A percentile compares a stretch with the other conserved stretches of the same genome.
phyloP scores from a whole-genome alignment of 1,140 invertebrate genomes.

The Sminthurinus signatus region DNA sequence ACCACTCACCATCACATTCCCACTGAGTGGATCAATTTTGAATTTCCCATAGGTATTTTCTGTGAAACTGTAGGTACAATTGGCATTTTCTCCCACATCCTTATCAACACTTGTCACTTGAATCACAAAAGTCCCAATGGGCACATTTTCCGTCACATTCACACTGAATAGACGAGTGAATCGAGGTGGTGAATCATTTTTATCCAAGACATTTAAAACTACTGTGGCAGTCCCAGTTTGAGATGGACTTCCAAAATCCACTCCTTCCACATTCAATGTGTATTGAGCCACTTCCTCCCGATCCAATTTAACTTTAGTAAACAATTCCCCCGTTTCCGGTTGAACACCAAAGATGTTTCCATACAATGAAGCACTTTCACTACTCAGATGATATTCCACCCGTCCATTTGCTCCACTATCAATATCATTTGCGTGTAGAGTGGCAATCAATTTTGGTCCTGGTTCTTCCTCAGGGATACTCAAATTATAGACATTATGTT shows the following conservation, averaged over 20 bases:
- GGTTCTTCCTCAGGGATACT: slow-evolving; percentile 77
- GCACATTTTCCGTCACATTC: slow-evolving; percentile 91
- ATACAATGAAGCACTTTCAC: slow-evolving; percentile 51
- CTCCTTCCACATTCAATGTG: slow-evolving; percentile 73
- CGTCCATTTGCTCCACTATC: slow-evolving; percentile 82
- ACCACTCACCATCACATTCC: slow-evolving; percentile 84
- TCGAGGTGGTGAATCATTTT: slow-evolving; percentile 90
- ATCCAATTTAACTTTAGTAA: slow-evolving; percentile 73
- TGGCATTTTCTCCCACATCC: slow-evolving; percentile 79
- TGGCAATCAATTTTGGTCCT: slow-evolving; percentile 66
- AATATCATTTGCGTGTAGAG: slow-evolving; percentile 72
- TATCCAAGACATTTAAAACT: slow-evolving; percentile 67
- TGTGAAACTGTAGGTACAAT: slow-evolving; percentile 79
- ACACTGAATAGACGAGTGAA: slow-evolving; percentile 88
- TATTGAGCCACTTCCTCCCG: slow-evolving; percentile 79
- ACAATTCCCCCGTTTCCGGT: slow-evolving; percentile 72
- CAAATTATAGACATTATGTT: slow-evolving; percentile 70
- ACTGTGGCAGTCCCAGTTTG: slow-evolving; percentile 78
- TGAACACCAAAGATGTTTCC: slow-evolving; percentile 75
- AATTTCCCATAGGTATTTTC: slow-evolving; percentile 86
- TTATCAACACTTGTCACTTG: slow-evolving; percentile 82
- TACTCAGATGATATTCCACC: slow-evolving; percentile 67
- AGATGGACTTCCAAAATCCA: slow-evolving; percentile 75
- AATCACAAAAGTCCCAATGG: slow-evolving; percentile 86
- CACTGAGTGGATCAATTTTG: slow-evolving; percentile 74